Conservation (phyloP, 2,888 invertebrate genomes). For the Hipparchia sbordonii region DNA sequence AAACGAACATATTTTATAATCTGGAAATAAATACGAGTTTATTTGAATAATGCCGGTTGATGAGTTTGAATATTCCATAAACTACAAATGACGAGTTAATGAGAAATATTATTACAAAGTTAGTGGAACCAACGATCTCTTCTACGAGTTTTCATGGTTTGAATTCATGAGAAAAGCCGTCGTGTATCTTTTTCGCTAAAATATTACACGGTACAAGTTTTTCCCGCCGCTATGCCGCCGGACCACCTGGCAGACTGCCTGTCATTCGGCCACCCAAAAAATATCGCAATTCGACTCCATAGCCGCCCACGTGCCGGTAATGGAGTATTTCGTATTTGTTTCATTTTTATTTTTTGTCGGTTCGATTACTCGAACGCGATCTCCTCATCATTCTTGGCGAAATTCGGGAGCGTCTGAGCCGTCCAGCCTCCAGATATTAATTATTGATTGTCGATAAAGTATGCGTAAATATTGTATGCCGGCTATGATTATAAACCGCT, state of each 20-base stretch:
- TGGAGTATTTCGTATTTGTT: slow-evolving; percentile 83
- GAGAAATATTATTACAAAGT: too few relatives aligned
- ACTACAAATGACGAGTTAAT: not conserved
- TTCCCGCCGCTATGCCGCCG: slow-evolving; percentile 10
- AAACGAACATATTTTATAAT: not conserved
- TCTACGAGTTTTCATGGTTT: slow-evolving; percentile 11
- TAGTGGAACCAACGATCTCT: not conserved
- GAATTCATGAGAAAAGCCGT: slow-evolving; percentile 20
- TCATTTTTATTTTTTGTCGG: slow-evolving; percentile 81
- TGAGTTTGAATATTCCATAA: not conserved
- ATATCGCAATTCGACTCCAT: slow-evolving; percentile 55
- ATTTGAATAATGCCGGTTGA: not conserved
- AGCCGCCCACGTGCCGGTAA: slow-evolving; percentile 61
- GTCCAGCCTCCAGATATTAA: slow-evolving; percentile 79
- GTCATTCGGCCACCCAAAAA: slow-evolving; percentile 22
- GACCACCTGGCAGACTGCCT: slow-evolving; percentile 31
- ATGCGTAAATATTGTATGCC: slow-evolving; percentile 72
- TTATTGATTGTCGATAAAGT: slow-evolving; percentile 81
- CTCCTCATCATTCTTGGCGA: slow-evolving; percentile 77
- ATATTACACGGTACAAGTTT: slow-evolving; percentile 29
- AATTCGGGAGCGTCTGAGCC: slow-evolving; percentile 81
- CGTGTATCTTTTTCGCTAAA: slow-evolving; percentile 20
- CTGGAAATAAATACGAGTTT: not conserved
- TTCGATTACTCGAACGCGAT: slow-evolving; percentile 83
- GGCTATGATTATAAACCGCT: slow-evolving; percentile 55